Base-by-base conservation (phyloP, 2,888 invertebrate genomes). In the Palloptera scutellata region DNA sequence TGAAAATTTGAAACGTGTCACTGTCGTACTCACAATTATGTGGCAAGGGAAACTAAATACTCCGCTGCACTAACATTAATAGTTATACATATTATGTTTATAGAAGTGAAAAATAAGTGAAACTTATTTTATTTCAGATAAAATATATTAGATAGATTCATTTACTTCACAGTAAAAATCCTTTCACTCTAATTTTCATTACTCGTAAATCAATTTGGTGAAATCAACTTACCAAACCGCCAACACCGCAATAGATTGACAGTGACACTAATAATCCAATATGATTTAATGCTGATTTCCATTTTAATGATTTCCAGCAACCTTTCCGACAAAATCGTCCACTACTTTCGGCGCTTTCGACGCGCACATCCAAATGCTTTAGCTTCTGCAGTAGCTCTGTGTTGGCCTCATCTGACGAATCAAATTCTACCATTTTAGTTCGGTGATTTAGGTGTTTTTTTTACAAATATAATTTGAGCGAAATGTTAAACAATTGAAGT, bases 181-280 rank as follows among this genome's bases (percentile, higher is more conserved):
- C 30, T 30, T 30, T 30, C 6, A 30, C 2, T 30, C 6, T 30
- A 30, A 30, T 30, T 30, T 30, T 30, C 30, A 30, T 6, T 30
- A 30, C 2, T 30, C 6, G 6, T 30, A 30, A 30, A 30, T 30
- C 30, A 45, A n/a, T 8, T 2, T 12, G 41, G 10, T 4, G 10
- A 6, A 40, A n/a, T 30, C 1, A 64, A 87, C 90, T 89, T 86
- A 94, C 94, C 89, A 92, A 85, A 74, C 94, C 94, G 64, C 94
- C 94, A 61, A 91, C 89, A 42, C 89, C 90, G 0, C 93, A 93
- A 79, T 94, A 94, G 67, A 91, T 86, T 88, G 92, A 92, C 64
- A 94, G 87, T 0, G 92, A 90, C 59, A 92, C 87, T 71, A 94
- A 87, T 70, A 94, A 86, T 57, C 92, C 93, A 63, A 91, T 86